Evolutionary conservation across 2,888 invertebrate genomes (phyloP), one percentile per base, ranked within the genome.

Genomic region (Drosophila hawaiiensis): DNA sequence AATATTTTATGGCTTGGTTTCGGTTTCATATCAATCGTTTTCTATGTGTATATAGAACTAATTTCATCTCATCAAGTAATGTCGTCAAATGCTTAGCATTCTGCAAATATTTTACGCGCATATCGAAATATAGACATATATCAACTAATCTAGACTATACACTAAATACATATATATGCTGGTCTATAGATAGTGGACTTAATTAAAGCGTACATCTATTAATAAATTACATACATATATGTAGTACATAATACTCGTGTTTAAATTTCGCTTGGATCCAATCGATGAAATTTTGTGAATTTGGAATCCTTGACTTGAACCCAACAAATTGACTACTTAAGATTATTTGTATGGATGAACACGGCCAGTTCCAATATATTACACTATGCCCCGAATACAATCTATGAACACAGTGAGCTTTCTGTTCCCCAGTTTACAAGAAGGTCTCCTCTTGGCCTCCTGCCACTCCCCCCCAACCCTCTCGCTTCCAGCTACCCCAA

Each of bases 321-420:
- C 41, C 69, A 82, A 81, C 77, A 83, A 91, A 91, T 91, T 91
- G 91, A 84, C 91, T 91, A 91, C 84, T 84, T 91, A 90, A 78
- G 33, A 61, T 69, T 89, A 90, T 61, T 35, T 61, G 29, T 54
- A 49, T 77, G 58, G 68, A 56, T 58, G 59, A 52, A 19, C 41
- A 49, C 59, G 58, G 43, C 54, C 61, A 55, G 58, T 71, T 68
- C 50, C 58, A 37, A 41, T n/a, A 29, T 43, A 69, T 72, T 78
- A 73, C 58, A 72, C 56, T 61, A 60, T 66, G 55, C 41, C 54
- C 56, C 66, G 64, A 59, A 70, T 82, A 82, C 63, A 79, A 81
- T 76, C 78, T 88, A 91, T 82, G 88, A 90, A 91, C 91, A 91
- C 87, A 88, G 91, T 88, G 73, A 78, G 90, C 87, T 91, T 78